phyloP scores from a whole-genome alignment of 2,888 invertebrate genomes.

The Drosophila austrosaltans region DNA sequence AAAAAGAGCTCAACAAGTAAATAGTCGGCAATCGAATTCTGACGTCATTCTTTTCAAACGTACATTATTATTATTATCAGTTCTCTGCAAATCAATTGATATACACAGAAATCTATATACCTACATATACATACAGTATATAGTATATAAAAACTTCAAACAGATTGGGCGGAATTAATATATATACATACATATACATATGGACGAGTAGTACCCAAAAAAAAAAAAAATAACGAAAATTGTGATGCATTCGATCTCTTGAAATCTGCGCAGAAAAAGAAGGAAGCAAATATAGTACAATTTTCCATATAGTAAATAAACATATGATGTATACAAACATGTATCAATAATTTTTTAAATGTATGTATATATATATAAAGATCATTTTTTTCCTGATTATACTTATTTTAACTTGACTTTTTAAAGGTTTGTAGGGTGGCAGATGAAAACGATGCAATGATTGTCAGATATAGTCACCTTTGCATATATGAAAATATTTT shows the following conservation, averaged over 20 bases:
- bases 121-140: neutral
- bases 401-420: neutral
- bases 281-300: neutral
- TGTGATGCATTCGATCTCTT: neutral
- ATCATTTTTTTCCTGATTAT: neutral
- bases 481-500: neutral
- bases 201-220: neutral
- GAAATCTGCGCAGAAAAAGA: neutral
- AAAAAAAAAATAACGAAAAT: neutral
- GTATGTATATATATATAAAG: neutral
- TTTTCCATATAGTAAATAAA: neutral
- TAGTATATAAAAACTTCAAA: no score
- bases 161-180: neutral
- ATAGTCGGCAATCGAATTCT: constrained; percentile 11
- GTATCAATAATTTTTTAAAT: neutral
- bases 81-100: constrained; percentile 9
- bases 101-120: neutral
- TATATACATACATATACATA: neutral
- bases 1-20: constrained; percentile 3
- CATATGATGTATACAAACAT: neutral
- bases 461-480: neutral
- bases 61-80: constrained; percentile 7
- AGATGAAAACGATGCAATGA: neutral
- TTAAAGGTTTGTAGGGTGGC: neutral
- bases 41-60: constrained; percentile 8